Conservation (phyloP, 2,113 vertebrate genomes). For the Chaetops frenatus region DNA sequence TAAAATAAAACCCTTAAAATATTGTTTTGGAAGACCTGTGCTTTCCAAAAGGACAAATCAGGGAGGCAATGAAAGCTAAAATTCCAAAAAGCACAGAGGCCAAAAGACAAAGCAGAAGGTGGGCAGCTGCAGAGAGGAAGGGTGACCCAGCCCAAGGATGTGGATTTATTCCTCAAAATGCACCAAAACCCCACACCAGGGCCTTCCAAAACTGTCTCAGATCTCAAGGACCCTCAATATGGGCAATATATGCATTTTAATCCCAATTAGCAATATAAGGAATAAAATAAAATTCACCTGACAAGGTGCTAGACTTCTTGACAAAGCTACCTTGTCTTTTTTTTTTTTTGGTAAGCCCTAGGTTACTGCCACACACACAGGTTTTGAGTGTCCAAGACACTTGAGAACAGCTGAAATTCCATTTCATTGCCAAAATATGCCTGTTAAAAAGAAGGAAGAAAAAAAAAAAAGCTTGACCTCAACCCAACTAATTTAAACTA, state of each 20-base stretch:
- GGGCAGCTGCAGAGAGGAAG: neutral
- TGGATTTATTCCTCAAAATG: neutral
- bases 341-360: neutral
- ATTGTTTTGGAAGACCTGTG: neutral
- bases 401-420: neutral
- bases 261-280: neutral
- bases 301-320: neutral
- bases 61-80: neutral
- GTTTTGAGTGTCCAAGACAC: neutral
- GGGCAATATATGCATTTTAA: neutral
- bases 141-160: fast-evolving
- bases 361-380: fast-evolving
- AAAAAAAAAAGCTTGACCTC: neutral
- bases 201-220: neutral
- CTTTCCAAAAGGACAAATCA: neutral
- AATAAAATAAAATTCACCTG: neutral
- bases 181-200: neutral
- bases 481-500: neutral
- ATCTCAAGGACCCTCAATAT: neutral
- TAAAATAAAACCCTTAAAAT: neutral
- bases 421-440: neutral
- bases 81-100: neutral
- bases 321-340: neutral
- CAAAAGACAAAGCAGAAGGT: neutral
- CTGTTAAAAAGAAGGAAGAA: neutral